Percentiles rank a stretch among this genome's conserved stretches.
Evolutionary conservation across 2,113 vertebrate genomes (phyloP).

Genomic region (Balaeniceps rex): DNA sequence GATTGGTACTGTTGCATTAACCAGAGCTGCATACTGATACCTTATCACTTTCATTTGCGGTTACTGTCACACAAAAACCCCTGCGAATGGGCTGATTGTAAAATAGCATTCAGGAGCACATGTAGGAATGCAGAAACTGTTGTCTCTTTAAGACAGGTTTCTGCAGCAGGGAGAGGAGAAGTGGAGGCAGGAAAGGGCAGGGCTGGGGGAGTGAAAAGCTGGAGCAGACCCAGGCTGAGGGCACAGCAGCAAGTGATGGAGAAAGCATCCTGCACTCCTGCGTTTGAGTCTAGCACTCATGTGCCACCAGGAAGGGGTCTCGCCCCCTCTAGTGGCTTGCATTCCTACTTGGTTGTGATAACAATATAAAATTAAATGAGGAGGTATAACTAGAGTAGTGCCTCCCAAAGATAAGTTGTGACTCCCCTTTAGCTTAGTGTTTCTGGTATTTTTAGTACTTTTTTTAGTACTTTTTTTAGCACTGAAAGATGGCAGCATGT

Average conservation of each 20-base stretch:
- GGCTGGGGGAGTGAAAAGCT: neutral
- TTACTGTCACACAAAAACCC: neutral
- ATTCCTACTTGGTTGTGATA: neutral
- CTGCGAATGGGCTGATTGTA: neutral
- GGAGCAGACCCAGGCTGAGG: neutral
- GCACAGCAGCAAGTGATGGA: neutral
- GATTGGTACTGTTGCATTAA: neutral
- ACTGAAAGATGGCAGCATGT: neutral
- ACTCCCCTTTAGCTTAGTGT: neutral
- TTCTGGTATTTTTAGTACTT: neutral
- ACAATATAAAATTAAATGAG: neutral
- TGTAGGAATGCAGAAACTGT: neutral
- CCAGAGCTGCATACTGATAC: neutral
- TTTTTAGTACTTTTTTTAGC: neutral
- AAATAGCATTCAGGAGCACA: neutral
- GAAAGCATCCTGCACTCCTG: neutral
- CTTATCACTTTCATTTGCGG: neutral
- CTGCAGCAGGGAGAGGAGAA: neutral
- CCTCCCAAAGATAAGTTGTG: neutral
- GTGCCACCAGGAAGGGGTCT: neutral
- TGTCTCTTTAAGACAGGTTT: neutral
- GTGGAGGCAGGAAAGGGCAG: neutral
- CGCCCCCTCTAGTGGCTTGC: neutral
- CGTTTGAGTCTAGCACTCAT: too few species aligned
- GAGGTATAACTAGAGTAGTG: rapidly evolving